Base-by-base conservation (phyloP, 2,888 invertebrate species). In the Torymus aiolomorphi region DNA sequence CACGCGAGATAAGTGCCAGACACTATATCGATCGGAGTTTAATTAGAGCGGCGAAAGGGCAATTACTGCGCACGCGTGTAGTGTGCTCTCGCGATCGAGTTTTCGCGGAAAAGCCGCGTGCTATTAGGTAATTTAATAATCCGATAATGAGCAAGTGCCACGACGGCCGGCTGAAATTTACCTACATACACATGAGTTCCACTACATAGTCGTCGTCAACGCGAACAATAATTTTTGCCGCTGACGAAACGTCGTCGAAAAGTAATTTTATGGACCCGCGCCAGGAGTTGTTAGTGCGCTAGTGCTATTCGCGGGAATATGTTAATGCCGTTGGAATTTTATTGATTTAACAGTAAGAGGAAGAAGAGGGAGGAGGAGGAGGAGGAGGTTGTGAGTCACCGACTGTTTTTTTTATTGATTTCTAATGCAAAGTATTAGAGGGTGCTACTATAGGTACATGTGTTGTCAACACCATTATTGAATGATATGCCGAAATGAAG, bases 51-150 rank as follows among this genome's bases (percentile, higher is more conserved):
- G 13, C 42, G 12, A 31, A 54, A 63, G 51, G 31, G n/a, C 73
- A 73, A 73, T 73, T 63, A 63, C n/a, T 56, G 18, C 2, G 12
- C n/a, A 52, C 14, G 54, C 16, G 31, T 18, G 56, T 13, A 3
- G 11, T 1, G 31, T 49, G n/a, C 8, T 8, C 42, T 42, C 42
- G 42, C 42, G 42, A 75, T 75, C 59, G 66, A 59, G 42, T 57
- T 74, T 65, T 57, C 63, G 20, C n/a, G 59, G 70, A 54, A 70
- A 63, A 63, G 67, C 67, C 61, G 18, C 62, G 11, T 31, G 18
- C 13, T 52, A 24, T 77, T 61, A 51, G 69, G 42, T 70, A 57
- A 56, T 65, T 74, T 70, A 74, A 74, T 74, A 79, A 79, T 70
- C 70, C 57, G 57, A 74, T 74, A 79, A 79, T 70, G 76, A 70